These are phyloP conservation scores for Cuculus canorus DNA, from an alignment of 2,797 vertebrate species.

Conservation along the genomic window DNA sequence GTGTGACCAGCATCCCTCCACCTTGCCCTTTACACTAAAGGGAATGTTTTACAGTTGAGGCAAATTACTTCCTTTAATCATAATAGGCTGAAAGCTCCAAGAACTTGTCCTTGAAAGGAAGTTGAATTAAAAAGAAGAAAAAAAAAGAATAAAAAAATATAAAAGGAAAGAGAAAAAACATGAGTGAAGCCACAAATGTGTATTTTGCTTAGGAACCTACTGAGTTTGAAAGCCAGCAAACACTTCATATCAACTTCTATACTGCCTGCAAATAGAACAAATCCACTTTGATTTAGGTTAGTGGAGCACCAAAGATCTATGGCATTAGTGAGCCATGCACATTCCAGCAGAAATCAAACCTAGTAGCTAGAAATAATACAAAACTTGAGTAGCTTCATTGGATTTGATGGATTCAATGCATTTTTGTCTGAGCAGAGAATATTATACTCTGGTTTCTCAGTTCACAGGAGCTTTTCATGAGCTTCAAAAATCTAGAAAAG, in stretches of 20 bases:
- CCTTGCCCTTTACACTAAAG: not conserved
- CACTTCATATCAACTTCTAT: not conserved
- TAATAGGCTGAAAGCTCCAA: not conserved
- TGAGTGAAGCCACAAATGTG: not conserved
- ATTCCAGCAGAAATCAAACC: not conserved
- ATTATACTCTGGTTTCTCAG: not conserved
- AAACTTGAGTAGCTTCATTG: not conserved
- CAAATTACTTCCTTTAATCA: not conserved
- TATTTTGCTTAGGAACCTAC: not conserved
- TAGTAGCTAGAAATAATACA: not conserved
- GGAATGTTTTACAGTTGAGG: not conserved
- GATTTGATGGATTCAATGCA: not conserved
- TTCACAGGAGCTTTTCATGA: not conserved
- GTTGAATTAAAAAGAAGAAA: not conserved
- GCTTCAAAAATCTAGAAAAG: not conserved
- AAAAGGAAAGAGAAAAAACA: not conserved
- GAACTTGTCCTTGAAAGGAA: not conserved
- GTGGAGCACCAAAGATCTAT: slow-evolving; percentile 11
- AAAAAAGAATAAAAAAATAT: not conserved
- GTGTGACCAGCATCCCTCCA: not conserved
- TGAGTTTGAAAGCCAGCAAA: not conserved
- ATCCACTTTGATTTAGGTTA: slow-evolving; percentile 28
- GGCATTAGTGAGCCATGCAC: not conserved
- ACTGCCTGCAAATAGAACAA: not conserved
- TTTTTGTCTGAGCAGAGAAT: not conserved